Evolutionary conservation across 2,797 vertebrate genomes (phyloP).

Genomic region (Chromobotia macracanthus): DNA sequence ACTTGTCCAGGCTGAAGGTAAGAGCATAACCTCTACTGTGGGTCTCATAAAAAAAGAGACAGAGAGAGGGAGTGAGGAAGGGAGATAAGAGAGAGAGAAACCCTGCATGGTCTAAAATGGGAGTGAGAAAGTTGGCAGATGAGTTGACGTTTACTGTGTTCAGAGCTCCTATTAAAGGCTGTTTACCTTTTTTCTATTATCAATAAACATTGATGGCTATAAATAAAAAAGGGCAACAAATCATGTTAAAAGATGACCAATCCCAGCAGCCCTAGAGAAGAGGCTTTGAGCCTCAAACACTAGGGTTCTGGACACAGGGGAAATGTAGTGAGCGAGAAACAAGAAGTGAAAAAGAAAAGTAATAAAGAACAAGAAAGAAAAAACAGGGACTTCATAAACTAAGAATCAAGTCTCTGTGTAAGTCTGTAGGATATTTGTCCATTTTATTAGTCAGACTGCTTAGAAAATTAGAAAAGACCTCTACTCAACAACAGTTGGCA

Average conservation of each 20-base stretch:
- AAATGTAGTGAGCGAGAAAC: not conserved
- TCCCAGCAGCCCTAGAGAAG: slow-evolving; percentile 36
- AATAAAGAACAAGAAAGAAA: not conserved
- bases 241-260: not conserved
- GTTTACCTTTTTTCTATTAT: slow-evolving; percentile 63
- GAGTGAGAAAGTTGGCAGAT: slow-evolving; percentile 60
- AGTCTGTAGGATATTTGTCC: too few relatives aligned
- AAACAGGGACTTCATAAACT: not conserved
- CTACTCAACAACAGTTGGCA: not conserved
- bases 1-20: slow-evolving; percentile 29
- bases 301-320: not conserved
- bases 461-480: not conserved
- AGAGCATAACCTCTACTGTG: slow-evolving; percentile 49
- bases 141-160: slow-evolving; percentile 55
- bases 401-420: not conserved
- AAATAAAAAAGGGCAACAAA: slow-evolving; percentile 59
- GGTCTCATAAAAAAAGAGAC: not conserved
- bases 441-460: too few relatives aligned
- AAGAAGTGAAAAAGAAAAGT: too few relatives aligned
- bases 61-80: not conserved
- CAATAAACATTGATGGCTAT: slow-evolving; percentile 61
- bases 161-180: slow-evolving; percentile 59
- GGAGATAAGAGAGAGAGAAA: slow-evolving; percentile 34
- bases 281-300: slow-evolving; percentile 9
- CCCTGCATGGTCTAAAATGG: slow-evolving; percentile 53